These are phyloP conservation scores for Apteryx mantelli DNA, from an alignment of 2,113 vertebrate genomes.

Conservation along the genomic window DNA sequence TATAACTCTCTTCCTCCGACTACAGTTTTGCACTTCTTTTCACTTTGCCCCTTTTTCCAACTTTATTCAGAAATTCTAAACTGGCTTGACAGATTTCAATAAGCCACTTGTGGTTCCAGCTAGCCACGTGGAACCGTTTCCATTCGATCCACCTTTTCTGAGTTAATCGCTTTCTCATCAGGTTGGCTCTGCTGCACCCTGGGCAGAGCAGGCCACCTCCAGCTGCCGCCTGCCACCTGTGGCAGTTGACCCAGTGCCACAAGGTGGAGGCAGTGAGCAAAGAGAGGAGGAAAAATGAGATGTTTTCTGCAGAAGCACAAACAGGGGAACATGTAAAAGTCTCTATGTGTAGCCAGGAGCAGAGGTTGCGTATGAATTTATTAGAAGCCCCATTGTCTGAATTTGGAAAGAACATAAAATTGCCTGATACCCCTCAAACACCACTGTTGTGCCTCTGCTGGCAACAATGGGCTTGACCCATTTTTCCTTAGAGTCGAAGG, in stretches of 20 bases:
- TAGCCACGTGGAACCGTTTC: not conserved
- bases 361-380: not conserved
- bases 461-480: not conserved
- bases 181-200: not conserved
- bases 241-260: not conserved
- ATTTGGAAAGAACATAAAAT: not conserved
- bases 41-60: not conserved
- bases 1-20: not conserved
- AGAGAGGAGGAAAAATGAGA: not conserved
- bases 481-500: not conserved
- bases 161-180: not conserved
- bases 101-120: not conserved
- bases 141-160: not conserved
- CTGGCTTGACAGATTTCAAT: not conserved
- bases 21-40: not conserved
- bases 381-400: not conserved
- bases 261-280: constrained; percentile 26
- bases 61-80: not conserved
- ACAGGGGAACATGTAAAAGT: not conserved
- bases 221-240: accelerated
- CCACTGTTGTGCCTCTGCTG: accelerated
- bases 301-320: not conserved
- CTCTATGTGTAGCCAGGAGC: accelerated
- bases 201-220: not conserved
- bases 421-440: not conserved